These are phyloP conservation scores for Brachyopa scutellaris DNA, from an alignment of 2,888 invertebrate genomes.

Conservation along the genomic window DNA sequence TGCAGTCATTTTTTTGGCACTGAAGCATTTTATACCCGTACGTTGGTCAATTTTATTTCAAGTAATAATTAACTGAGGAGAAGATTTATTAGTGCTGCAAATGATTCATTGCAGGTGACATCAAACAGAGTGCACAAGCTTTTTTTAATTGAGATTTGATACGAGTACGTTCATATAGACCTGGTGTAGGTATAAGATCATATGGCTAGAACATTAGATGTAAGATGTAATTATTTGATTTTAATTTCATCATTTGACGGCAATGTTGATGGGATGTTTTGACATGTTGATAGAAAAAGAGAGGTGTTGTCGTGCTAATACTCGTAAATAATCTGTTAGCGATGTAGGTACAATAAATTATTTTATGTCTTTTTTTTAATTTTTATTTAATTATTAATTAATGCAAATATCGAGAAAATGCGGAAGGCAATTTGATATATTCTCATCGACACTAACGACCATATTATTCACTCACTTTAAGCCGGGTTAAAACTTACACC, in stretches of 20 bases:
- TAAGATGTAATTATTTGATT: conserved; percentile 14
- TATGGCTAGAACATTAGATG: conserved; percentile 14
- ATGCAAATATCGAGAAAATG: no score
- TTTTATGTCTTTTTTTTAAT: no score
- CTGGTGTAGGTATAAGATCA: not conserved
- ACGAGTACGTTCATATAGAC: not conserved
- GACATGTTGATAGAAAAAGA: conserved; percentile 10
- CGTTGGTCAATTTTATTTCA: not conserved
- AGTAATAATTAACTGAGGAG: conserved; percentile 11
- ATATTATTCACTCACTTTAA: no score
- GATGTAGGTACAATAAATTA: no score
- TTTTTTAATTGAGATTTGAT: conserved; percentile 21
- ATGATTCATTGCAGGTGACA: conserved; percentile 39
- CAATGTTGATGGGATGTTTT: conserved; percentile 38
- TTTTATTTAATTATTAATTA: no score
- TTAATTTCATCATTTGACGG: conserved; percentile 12
- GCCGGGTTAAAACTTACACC: no score
- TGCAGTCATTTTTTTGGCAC: conserved; percentile 8
- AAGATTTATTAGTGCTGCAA: conserved; percentile 25
- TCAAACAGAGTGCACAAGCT: conserved; percentile 14
- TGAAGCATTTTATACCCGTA: not conserved
- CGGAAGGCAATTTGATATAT: no score
- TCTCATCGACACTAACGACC: no score
- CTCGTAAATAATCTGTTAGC: no score
- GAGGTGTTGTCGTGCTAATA: no score